A percentile compares a stretch with the other conserved stretches of the same genome.
Conservation (phyloP, 1,140 invertebrate genomes). For the Monomorium pharaonis region DNA sequence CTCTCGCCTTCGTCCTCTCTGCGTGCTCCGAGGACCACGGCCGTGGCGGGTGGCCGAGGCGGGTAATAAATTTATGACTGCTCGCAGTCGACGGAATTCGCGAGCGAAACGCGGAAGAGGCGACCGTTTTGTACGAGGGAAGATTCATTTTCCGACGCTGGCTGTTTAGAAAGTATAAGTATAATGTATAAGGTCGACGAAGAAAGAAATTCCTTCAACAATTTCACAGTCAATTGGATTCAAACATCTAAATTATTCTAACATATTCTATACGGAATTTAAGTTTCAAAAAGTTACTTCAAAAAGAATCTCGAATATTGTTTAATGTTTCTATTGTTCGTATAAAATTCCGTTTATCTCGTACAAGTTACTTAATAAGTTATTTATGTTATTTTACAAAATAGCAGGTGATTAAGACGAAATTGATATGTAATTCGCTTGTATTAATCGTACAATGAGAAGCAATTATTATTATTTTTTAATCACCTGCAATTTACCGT, state of each 20-base stretch:
- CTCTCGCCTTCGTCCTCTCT: slow-evolving; percentile 41
- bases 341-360: not conserved
- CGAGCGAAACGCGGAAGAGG: slow-evolving; percentile 59
- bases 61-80: slow-evolving; percentile 56
- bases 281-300: not conserved
- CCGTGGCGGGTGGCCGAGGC: slow-evolving; percentile 60
- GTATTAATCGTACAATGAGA: too few species aligned
- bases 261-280: not conserved
- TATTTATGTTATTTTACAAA: not conserved
- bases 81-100: slow-evolving; percentile 49
- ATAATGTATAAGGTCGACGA: not conserved
- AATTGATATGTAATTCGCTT: not conserved
- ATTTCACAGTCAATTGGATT: not conserved
- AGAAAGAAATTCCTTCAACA: not conserved
- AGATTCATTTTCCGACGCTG: not conserved
- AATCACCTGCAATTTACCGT: too few species aligned
- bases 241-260: not conserved
- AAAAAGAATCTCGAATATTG: not conserved
- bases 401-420: not conserved
- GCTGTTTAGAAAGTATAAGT: not conserved
- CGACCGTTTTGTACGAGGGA: not conserved
- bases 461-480: too few species aligned
- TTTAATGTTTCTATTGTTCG: not conserved
- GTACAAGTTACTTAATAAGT: not conserved
- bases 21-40: slow-evolving; percentile 25